phyloP scores from a whole-genome alignment of 2,113 vertebrate species.

The Echinops telfairi region DNA sequence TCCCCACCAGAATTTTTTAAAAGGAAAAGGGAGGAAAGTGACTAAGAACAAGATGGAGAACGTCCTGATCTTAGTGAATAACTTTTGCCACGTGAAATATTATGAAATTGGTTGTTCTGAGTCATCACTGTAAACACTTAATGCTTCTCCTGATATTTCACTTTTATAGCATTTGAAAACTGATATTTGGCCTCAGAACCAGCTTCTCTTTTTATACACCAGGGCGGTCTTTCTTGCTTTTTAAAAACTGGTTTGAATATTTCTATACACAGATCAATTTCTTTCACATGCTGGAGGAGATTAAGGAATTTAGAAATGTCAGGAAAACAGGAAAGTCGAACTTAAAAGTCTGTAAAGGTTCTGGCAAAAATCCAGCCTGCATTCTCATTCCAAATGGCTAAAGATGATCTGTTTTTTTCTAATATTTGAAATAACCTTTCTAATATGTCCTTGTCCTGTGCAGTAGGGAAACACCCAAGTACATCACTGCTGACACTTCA shows the following conservation, averaged over 20 bases:
- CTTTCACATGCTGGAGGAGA: constrained; percentile 17
- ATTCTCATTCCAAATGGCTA: neutral
- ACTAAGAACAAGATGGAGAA: neutral
- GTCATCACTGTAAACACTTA: constrained; percentile 65
- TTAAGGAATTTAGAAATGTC: constrained; percentile 33
- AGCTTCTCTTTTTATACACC: constrained; percentile 51
- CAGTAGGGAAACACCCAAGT: neutral
- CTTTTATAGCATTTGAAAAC: constrained; percentile 63
- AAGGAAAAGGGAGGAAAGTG: constrained; percentile 7
- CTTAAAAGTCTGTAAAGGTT: neutral
- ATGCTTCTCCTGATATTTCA: constrained; percentile 50
- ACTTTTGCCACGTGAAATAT: constrained; percentile 67
- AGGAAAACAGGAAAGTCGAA: constrained; percentile 1
- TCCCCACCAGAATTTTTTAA: constrained; percentile 57
- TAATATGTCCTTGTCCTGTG: neutral
- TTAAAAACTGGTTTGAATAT: constrained; percentile 14
- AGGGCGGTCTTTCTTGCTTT: neutral
- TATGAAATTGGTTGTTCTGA: constrained; percentile 68
- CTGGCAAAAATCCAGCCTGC: neutral
- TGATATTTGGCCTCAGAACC: constrained; percentile 41
- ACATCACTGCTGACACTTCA: neutral
- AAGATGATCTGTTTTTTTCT: neutral
- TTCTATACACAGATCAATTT: constrained; percentile 46
- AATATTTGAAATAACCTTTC: constrained; percentile 27
- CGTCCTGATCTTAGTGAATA: constrained; percentile 30